Base-by-base conservation (phyloP, 2,113 vertebrate genomes). In the Clupea harengus region DNA sequence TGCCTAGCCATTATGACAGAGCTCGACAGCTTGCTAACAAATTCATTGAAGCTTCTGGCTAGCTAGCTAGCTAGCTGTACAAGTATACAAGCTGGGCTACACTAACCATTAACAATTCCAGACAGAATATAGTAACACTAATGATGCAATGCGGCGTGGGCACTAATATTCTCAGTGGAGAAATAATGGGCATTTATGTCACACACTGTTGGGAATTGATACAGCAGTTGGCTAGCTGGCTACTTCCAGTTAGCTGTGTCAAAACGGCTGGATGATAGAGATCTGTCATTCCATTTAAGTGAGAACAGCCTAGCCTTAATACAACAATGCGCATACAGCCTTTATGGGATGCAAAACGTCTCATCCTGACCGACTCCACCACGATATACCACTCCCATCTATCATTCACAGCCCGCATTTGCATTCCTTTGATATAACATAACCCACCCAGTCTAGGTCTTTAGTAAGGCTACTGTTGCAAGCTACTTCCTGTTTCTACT, bases 401-500 rank as follows among this genome's bases (percentile, higher is more conserved):
- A n/a, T 39, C 72, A 78, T 78, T 78, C 72, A 44, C 13, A 78
- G 17, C 81, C 86, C 82, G 82, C 81, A 46, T 44, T 82, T 81
- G 78, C 87, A 85, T 87, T 87, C 84, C 84, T 57, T 52, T 75
- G 47, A 82, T 84, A 17, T 60, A 81, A 75, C 81, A 49, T 83
- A 85, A 75, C 60, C 72, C 86, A 85, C 15, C 46, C 86, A 0
- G 15, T 4, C 10, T 32, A 6, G 0, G 45, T 11, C 2, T 8
- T 4, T 17, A 17, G 28, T 52, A 17, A 3, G 64, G 72, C 28
- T 78, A 78, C 72, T 78, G 17, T 18, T 78, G 32, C 64, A n/a
- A 45, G 52, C 81, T 83, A 89, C 88, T 89, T 89, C 88, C 88
- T 84, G 88, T 89, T 89, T 82, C 72, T 11, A 10, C 11, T 39